Percentiles rank a stretch among this genome's conserved stretches.
phyloP scores from a whole-genome alignment of 2,797 vertebrate species.

The Hylomyscus alleni region DNA sequence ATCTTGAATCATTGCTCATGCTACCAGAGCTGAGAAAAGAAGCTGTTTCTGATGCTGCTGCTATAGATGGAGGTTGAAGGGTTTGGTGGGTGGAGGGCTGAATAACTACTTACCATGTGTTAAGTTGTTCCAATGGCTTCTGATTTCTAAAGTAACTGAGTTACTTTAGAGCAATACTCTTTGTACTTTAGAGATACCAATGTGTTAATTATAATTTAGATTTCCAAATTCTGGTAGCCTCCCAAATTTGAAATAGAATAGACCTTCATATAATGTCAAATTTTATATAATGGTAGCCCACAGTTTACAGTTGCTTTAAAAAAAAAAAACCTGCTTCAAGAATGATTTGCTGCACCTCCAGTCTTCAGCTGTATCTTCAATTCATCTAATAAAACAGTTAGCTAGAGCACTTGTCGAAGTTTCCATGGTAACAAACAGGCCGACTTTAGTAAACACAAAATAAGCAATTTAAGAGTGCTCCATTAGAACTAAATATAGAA shows the following conservation, averaged over 20 bases:
- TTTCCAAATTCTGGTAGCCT: constrained; percentile 62
- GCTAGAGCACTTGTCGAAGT: constrained; percentile 88
- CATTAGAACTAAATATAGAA: constrained; percentile 91
- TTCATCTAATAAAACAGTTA: constrained; percentile 90
- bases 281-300: constrained; percentile 55
- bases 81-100: neutral
- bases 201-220: constrained; percentile 71
- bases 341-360: constrained; percentile 72
- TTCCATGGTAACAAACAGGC: constrained; percentile 90
- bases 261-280: constrained; percentile 68
- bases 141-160: constrained; percentile 45
- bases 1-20: neutral
- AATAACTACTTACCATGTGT: constrained; percentile 27
- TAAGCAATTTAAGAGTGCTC: constrained; percentile 91
- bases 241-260: constrained; percentile 69
- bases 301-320: constrained; percentile 57
- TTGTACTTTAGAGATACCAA: neutral
- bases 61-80: neutral
- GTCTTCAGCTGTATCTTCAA: constrained; percentile 86
- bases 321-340: constrained; percentile 60
- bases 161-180: neutral
- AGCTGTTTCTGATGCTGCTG: neutral
- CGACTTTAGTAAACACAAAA: constrained; percentile 92
- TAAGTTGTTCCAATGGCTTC: constrained; percentile 11
- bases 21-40: constrained; percentile 21